Percentiles rank a stretch among this genome's conserved stretches.
These are phyloP conservation scores for Larimichthys crocea DNA, from an alignment of 2,113 vertebrate species.

Conservation along the genomic window DNA sequence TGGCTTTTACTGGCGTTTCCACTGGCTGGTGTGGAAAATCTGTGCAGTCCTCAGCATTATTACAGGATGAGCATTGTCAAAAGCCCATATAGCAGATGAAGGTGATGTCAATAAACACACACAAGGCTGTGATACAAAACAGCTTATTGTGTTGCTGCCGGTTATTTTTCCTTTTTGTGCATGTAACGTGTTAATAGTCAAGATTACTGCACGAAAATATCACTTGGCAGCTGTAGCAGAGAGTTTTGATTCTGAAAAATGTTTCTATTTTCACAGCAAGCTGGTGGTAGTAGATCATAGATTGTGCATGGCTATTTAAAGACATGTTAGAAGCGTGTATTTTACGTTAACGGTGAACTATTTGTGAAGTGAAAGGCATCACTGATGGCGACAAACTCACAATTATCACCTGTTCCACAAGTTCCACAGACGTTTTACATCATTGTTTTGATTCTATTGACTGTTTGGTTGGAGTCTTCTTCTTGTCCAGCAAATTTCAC, in stretches of 20 bases:
- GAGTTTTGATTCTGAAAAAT: not conserved
- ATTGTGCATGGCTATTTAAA: not conserved
- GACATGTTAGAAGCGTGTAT: not conserved
- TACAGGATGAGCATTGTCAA: not conserved
- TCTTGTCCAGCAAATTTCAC: too few species aligned
- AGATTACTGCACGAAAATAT: not conserved
- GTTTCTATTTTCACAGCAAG: not conserved
- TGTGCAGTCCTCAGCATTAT: not conserved
- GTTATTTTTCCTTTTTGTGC: not conserved
- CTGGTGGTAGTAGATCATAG: not conserved
- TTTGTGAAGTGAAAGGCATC: not conserved
- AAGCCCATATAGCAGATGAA: not conserved
- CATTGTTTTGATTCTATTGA: too few species aligned
- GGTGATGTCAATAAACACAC: not conserved
- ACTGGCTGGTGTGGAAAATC: conserved; percentile 13
- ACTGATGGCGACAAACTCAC: not conserved
- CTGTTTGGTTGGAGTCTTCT: too few species aligned
- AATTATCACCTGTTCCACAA: not conserved
- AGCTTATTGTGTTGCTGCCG: not conserved
- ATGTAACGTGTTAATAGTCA: not conserved
- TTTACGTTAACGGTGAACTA: not conserved
- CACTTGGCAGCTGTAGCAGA: not conserved
- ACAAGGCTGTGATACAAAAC: not conserved
- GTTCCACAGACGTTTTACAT: too few species aligned
- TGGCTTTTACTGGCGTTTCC: conserved; percentile 10